phyloP scores from a whole-genome alignment of 2,888 invertebrate species.

The Dioctria rufipes region DNA sequence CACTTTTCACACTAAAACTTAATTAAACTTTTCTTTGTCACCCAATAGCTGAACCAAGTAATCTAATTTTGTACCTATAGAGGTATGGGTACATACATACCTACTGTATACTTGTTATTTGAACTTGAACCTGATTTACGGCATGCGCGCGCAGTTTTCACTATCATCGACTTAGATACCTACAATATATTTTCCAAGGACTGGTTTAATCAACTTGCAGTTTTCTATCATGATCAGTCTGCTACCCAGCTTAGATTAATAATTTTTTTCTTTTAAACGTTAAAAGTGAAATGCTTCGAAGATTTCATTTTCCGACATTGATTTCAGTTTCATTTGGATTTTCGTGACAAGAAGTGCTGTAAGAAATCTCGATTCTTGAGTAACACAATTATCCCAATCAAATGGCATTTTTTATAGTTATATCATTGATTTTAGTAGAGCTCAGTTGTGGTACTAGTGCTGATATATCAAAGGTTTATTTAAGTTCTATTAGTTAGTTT shows the following conservation, averaged over 20 bases:
- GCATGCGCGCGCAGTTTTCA: neutral
- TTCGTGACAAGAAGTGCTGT: constrained; percentile 35
- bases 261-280: constrained; percentile 18
- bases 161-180: neutral
- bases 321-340: constrained; percentile 50
- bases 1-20: neutral
- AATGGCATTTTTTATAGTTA: constrained; percentile 25
- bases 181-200: constrained; percentile 26
- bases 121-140: constrained; percentile 31
- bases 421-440: constrained; percentile 18
- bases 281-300: constrained; percentile 26
- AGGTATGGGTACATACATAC: no score
- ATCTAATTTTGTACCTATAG: no score
- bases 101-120: neutral
- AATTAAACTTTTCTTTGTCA: no score
- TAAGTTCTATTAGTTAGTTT: neutral
- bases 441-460: neutral
- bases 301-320: neutral
- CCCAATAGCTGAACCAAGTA: no score
- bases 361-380: constrained; percentile 33
- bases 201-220: neutral
- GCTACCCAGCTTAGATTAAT: neutral
- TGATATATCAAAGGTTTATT: constrained; percentile 35
- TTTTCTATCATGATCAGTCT: constrained; percentile 19
- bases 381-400: constrained; percentile 6